Evolutionary conservation across 2,888 invertebrate genomes (phyloP).

Genomic region (Apotomis capreana): DNA sequence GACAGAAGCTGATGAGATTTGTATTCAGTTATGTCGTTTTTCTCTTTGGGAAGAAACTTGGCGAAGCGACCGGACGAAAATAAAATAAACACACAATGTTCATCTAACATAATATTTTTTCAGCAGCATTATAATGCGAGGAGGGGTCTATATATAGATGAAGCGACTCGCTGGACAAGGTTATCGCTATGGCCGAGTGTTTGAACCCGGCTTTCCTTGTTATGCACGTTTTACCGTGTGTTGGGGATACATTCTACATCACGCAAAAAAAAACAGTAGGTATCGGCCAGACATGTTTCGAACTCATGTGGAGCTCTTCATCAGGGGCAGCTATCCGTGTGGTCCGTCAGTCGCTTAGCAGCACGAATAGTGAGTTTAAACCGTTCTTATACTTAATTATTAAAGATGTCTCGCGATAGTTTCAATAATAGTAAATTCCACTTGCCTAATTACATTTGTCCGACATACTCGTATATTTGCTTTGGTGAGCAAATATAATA

Average conservation of each 20-base stretch:
- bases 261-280: too few relatives aligned
- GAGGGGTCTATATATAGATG: slow-evolving; percentile 18
- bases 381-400: too few relatives aligned
- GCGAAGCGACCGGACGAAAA: slow-evolving; percentile 19
- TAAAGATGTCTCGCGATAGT: too few relatives aligned
- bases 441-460: too few relatives aligned
- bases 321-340: too few relatives aligned
- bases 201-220: slow-evolving; percentile 13
- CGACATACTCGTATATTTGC: too few relatives aligned
- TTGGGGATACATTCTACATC: background rate
- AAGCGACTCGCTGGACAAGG: slow-evolving; percentile 21
- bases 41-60: background rate
- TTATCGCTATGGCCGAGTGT: slow-evolving; percentile 13
- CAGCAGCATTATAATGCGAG: slow-evolving; percentile 27
- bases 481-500: too few relatives aligned
- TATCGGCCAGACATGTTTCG: too few relatives aligned
- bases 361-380: too few relatives aligned
- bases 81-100: slow-evolving; percentile 39
- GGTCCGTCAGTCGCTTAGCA: too few relatives aligned
- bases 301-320: too few relatives aligned
- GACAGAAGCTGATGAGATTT: background rate
- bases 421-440: too few relatives aligned
- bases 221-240: background rate
- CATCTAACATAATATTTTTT: slow-evolving; percentile 36
- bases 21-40: background rate